Percentiles rank a stretch among this genome's conserved stretches.
These are phyloP conservation scores for Dicerorhinus sumatrensis DNA, from an alignment of 2,113 vertebrate genomes.

Conservation along the genomic window DNA sequence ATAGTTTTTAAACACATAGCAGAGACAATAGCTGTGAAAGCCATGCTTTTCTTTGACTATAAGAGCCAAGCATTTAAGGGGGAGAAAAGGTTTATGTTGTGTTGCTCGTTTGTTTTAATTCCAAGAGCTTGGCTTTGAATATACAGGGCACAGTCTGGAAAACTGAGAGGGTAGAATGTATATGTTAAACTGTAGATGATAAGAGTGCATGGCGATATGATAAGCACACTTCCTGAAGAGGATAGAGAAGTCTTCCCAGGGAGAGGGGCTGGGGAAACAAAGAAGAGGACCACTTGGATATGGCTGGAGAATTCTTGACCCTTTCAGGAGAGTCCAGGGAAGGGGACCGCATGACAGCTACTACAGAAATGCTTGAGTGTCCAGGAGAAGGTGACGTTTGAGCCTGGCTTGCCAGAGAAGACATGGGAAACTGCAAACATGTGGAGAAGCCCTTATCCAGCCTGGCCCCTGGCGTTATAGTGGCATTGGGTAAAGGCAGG, in stretches of 20 bases:
- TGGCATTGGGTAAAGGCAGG: background rate
- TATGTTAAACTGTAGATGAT: background rate
- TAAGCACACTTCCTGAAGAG: conserved; percentile 38
- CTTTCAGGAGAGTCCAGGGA: background rate
- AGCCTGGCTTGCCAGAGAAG: background rate
- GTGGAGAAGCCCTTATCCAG: background rate
- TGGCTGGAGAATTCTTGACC: background rate
- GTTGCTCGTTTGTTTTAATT: conserved; percentile 46
- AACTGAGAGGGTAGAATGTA: background rate
- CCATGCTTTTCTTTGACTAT: background rate
- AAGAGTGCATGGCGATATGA: background rate
- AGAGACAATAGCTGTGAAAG: background rate
- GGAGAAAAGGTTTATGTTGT: conserved; percentile 10
- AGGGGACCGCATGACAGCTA: background rate
- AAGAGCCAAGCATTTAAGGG: conserved; percentile 23
- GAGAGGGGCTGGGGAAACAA: background rate
- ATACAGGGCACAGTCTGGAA: background rate
- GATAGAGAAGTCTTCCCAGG: background rate
- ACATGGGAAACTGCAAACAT: background rate
- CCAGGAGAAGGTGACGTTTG: background rate
- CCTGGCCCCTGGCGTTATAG: background rate
- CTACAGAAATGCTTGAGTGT: background rate
- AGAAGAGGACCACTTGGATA: background rate
- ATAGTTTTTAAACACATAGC: conserved; percentile 45
- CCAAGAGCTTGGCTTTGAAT: conserved; percentile 38